Evolutionary conservation across 2,113 vertebrate species (phyloP).

Genomic region (Trichomycterus rosablanca): DNA sequence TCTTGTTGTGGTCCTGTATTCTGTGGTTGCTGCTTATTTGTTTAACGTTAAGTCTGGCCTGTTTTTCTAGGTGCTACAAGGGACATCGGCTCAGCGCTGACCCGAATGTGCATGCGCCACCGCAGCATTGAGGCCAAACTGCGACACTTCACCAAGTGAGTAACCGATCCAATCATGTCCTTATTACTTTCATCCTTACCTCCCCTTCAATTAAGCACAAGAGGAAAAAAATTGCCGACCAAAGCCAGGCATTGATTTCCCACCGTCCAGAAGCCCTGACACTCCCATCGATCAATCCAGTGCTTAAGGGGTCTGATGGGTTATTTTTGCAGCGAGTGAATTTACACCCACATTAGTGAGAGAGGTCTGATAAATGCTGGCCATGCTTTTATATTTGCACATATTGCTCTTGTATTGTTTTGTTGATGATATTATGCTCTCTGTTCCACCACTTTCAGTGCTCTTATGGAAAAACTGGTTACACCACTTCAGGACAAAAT

Average conservation of each 20-base stretch:
- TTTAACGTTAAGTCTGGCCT: not conserved
- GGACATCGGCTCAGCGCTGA: constrained; percentile 92
- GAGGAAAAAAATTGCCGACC: constrained; percentile 12
- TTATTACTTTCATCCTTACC: constrained; percentile 27
- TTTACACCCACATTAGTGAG: constrained; percentile 17
- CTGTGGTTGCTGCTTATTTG: not conserved
- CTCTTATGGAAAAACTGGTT: constrained; percentile 92
- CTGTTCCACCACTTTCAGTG: constrained; percentile 59
- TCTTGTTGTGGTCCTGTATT: not conserved
- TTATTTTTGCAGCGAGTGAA: constrained; percentile 31
- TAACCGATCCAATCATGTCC: constrained; percentile 23
- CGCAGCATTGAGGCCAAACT: constrained; percentile 97
- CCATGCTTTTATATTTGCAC: constrained; percentile 10
- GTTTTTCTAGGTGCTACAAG: constrained; percentile 82
- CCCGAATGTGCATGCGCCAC: constrained; percentile 98
- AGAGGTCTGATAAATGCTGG: constrained; percentile 5
- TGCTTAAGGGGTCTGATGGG: constrained; percentile 35
- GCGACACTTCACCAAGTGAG: constrained; percentile 94
- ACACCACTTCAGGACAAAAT: constrained; percentile 92
- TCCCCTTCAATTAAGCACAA: constrained; percentile 27
- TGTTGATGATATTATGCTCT: constrained; percentile 21
- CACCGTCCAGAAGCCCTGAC: constrained; percentile 34
- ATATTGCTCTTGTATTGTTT: no score
- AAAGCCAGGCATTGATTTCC: constrained; percentile 43
- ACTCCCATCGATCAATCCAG: constrained; percentile 29